These are phyloP conservation scores for Esperia sulphurella DNA, from an alignment of 2,888 invertebrate genomes.

Conservation along the genomic window DNA sequence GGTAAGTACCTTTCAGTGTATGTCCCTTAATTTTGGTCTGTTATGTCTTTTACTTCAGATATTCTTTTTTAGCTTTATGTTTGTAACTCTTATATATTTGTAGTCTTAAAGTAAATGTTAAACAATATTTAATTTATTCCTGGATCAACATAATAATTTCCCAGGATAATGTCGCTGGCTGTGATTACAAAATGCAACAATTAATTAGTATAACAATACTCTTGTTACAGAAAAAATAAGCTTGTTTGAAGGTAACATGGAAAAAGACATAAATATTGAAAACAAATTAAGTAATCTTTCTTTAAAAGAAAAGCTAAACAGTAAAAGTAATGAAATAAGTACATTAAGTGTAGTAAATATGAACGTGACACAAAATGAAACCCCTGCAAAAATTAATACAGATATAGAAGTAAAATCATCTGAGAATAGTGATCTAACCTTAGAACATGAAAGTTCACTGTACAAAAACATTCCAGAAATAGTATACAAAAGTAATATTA, in stretches of 20 bases:
- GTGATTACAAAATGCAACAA: neutral
- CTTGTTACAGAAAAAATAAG: conserved; percentile 68
- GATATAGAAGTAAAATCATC: conserved; percentile 31
- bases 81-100: neutral
- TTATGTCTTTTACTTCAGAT: conserved; percentile 4
- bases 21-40: conserved; percentile 9
- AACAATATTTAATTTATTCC: neutral
- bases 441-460: conserved; percentile 20
- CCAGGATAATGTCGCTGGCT: too few species aligned
- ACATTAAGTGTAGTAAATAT: conserved; percentile 27
- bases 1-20: conserved; percentile 48
- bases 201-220: neutral
- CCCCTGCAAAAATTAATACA: conserved; percentile 19
- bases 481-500: conserved; percentile 59
- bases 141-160: neutral
- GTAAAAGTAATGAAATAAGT: conserved; percentile 44
- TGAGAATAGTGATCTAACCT: conserved; percentile 20
- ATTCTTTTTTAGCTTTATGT: conserved; percentile 4
- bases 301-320: conserved; percentile 51
- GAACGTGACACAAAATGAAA: conserved; percentile 17
- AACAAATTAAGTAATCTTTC: conserved; percentile 55
- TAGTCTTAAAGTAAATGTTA: neutral
- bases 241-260: conserved; percentile 67
- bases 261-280: conserved; percentile 51
- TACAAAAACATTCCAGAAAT: conserved; percentile 41